Conservation (phyloP, 2,113 vertebrate genomes). For the Peromyscus californicus region DNA sequence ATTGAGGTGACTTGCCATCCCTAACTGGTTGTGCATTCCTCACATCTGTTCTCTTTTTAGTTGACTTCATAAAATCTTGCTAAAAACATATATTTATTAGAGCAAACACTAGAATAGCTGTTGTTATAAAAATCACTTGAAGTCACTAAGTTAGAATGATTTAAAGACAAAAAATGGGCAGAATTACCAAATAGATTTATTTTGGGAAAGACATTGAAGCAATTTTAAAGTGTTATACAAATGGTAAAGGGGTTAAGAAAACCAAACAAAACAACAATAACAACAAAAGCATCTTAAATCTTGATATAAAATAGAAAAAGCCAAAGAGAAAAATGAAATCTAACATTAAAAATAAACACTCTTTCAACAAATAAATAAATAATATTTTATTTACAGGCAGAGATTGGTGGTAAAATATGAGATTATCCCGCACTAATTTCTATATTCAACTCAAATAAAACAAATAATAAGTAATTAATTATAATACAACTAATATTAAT, state of each 20-base stretch:
- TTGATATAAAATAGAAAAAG: background rate
- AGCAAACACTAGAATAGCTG: background rate
- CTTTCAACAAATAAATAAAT: background rate
- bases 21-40: background rate
- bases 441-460: background rate
- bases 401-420: background rate
- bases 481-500: background rate
- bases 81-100: background rate
- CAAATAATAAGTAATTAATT: background rate
- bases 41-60: background rate
- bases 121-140: background rate
- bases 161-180: background rate
- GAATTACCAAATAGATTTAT: background rate
- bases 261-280: background rate
- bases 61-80: background rate
- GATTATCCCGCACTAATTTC: too few relatives aligned
- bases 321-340: background rate
- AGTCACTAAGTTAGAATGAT: background rate
- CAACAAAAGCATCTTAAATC: background rate
- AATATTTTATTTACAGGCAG: background rate
- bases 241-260: background rate
- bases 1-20: background rate
- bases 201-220: background rate
- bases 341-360: background rate
- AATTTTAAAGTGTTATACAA: background rate